These are phyloP conservation scores for Sebastes hubbsi DNA, from an alignment of 2,797 vertebrate species.

Conservation along the genomic window DNA sequence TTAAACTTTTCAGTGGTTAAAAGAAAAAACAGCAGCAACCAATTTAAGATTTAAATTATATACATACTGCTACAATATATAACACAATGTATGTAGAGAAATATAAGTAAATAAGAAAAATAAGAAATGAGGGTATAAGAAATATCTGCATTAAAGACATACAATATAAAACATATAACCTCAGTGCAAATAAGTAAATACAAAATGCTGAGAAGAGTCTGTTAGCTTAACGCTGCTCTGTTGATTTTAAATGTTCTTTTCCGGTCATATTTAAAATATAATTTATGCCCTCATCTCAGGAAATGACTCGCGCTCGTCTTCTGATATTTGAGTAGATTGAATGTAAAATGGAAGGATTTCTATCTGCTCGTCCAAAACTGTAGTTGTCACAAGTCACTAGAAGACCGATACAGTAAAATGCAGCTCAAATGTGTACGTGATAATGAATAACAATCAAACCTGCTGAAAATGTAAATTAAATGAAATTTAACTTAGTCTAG, in stretches of 20 bases:
- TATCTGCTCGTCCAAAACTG: not conserved
- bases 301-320: not conserved
- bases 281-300: not conserved
- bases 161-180: too few relatives aligned
- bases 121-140: too few relatives aligned
- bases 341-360: not conserved
- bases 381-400: not conserved
- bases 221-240: not conserved
- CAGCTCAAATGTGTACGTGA: too few relatives aligned
- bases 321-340: not conserved
- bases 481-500: not conserved
- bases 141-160: too few relatives aligned
- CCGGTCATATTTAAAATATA: not conserved
- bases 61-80: too few relatives aligned
- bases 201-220: too few relatives aligned
- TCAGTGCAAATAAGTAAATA: too few relatives aligned
- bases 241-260: not conserved
- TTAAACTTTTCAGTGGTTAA: not conserved
- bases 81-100: too few relatives aligned
- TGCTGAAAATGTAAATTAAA: not conserved
- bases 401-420: not conserved
- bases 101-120: too few relatives aligned
- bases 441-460: not conserved
- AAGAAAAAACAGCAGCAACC: not conserved
- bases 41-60: not conserved